Percentiles rank a stretch among this genome's conserved stretches.
Conservation (phyloP, 2,888 invertebrate species). For the Nowickia ferox region DNA sequence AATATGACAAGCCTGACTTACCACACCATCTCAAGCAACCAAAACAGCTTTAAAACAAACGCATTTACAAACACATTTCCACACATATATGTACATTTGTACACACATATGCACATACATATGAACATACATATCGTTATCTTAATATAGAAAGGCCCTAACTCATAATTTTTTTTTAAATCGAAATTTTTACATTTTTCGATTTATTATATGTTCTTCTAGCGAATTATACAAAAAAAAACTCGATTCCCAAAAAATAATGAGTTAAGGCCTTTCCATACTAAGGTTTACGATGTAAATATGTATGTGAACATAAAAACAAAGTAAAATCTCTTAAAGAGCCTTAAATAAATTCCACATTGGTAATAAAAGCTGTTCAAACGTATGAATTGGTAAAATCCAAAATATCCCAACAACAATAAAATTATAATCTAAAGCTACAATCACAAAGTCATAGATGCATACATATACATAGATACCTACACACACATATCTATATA, state of each 20-base stretch:
- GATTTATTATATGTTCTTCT: too few species aligned
- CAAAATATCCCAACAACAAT: conserved; percentile 31
- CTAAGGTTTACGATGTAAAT: too few species aligned
- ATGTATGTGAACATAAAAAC: too few species aligned
- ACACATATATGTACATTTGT: not conserved
- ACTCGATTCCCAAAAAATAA: not conserved
- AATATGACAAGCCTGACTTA: conserved; percentile 68
- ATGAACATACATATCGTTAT: not conserved
- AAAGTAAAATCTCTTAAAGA: too few species aligned
- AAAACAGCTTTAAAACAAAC: conserved; percentile 53
- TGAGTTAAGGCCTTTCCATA: too few species aligned
- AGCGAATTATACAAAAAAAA: not conserved
- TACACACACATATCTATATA: not conserved
- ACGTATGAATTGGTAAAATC: conserved; percentile 46
- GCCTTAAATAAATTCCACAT: not conserved
- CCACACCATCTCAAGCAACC: conserved; percentile 18
- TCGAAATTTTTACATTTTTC: too few species aligned
- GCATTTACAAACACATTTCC: not conserved
- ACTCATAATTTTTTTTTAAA: too few species aligned
- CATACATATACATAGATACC: not conserved
- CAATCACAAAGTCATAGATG: not conserved
- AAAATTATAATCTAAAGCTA: not conserved
- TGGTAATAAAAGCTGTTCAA: conserved; percentile 23
- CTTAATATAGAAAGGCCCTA: too few species aligned
- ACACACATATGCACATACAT: not conserved